Conservation (phyloP, 2,888 invertebrate genomes). For the Baronia brevicornis region DNA sequence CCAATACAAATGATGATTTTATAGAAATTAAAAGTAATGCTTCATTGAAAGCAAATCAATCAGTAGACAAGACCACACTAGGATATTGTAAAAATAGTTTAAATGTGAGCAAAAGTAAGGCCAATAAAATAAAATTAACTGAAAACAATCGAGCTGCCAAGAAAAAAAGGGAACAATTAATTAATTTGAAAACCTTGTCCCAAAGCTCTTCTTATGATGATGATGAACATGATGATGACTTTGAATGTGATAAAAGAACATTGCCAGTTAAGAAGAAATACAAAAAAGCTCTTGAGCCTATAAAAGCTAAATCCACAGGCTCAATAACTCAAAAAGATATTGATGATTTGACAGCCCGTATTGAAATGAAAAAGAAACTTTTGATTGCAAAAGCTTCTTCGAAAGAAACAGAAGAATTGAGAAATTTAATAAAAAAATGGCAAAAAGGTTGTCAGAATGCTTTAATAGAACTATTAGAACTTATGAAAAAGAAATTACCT, state of each 20-base stretch:
- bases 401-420: constrained; percentile 63
- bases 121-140: background rate
- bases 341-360: constrained; percentile 51
- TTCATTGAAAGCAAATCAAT: background rate
- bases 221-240: constrained; percentile 57
- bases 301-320: constrained; percentile 60
- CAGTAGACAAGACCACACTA: constrained; percentile 4
- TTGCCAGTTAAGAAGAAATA: constrained; percentile 53
- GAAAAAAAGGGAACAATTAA: constrained; percentile 10
- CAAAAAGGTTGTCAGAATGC: constrained; percentile 71
- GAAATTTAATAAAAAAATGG: constrained; percentile 68
- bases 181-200: constrained; percentile 25
- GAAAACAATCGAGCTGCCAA: constrained; percentile 16
- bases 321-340: constrained; percentile 63
- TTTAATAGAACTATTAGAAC: constrained; percentile 60
- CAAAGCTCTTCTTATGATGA: constrained; percentile 32
- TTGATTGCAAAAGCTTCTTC: constrained; percentile 48
- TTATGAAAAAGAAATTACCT: constrained; percentile 55
- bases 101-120: background rate
- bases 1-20: constrained; percentile 38
- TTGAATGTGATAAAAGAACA: constrained; percentile 46
- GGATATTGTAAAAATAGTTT: constrained; percentile 3
- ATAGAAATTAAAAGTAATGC: constrained; percentile 22
- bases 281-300: constrained; percentile 46
- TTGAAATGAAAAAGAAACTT: constrained; percentile 56